These are phyloP conservation scores for Drosophila saltans DNA, from an alignment of 1,140 invertebrate species.

Conservation along the genomic window DNA sequence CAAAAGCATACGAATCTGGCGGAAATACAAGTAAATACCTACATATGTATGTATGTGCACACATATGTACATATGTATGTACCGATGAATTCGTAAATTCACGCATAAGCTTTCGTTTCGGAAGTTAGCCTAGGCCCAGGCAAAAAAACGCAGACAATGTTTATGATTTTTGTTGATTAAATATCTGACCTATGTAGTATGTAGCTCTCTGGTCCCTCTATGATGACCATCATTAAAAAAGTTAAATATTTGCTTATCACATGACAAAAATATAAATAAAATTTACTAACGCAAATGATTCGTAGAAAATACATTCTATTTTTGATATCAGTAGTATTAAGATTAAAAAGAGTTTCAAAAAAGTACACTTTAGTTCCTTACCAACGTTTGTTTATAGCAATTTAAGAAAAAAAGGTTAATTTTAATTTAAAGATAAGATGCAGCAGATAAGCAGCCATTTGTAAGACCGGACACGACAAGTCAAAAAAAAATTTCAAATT, in stretches of 20 bases:
- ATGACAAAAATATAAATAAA: neutral
- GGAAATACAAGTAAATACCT: slow-evolving; percentile 17
- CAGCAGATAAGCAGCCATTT: too few species aligned
- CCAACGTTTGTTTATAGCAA: too few species aligned
- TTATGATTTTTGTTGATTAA: slow-evolving; percentile 21
- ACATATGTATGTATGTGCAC: slow-evolving; percentile 10
- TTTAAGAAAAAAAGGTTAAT: too few species aligned
- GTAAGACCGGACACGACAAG: too few species aligned
- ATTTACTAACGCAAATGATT: neutral
- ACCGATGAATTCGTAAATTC: neutral
- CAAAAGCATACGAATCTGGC: slow-evolving; percentile 37
- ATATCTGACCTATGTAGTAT: slow-evolving; percentile 24
- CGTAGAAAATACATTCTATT: neutral
- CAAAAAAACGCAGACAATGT: neutral
- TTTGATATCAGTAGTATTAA: neutral
- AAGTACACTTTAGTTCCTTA: too few species aligned
- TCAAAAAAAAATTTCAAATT: too few species aligned
- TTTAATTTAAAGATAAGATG: too few species aligned
- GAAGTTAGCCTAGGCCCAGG: slow-evolving; percentile 27
- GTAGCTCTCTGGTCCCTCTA: slow-evolving; percentile 9
- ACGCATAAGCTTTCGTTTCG: slow-evolving; percentile 35
- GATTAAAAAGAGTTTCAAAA: too few species aligned
- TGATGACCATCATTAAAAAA: slow-evolving; percentile 27
- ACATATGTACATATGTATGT: slow-evolving; percentile 11
- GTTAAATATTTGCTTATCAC: neutral